A percentile compares a stretch with the other conserved stretches of the same genome.
These are phyloP conservation scores for Diorhabda elongata DNA, from an alignment of 1,140 invertebrate species.

Conservation along the genomic window DNA sequence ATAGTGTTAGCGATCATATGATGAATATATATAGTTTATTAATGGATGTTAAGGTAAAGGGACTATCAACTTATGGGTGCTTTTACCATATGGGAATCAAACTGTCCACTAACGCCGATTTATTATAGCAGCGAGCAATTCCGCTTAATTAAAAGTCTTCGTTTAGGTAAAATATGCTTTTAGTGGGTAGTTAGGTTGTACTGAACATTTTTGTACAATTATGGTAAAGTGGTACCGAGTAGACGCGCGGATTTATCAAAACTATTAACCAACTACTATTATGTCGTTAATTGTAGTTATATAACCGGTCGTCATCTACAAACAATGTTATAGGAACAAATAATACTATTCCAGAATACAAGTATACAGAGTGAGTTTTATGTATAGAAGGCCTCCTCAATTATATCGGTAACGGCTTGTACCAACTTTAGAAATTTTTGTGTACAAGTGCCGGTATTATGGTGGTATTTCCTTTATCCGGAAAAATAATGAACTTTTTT, in stretches of 20 bases:
- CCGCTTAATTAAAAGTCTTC: conserved; percentile 21
- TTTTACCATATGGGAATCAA: conserved; percentile 17
- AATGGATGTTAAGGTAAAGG: conserved; percentile 21
- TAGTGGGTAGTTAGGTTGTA: not conserved
- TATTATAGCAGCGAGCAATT: conserved; percentile 15
- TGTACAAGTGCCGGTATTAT: too few relatives aligned
- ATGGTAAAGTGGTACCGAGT: conserved; percentile 18
- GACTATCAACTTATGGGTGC: conserved; percentile 13
- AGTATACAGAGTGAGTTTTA: too few relatives aligned
- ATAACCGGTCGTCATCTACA: not conserved
- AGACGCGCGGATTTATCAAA: not conserved
- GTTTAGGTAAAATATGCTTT: conserved; percentile 16
- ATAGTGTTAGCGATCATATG: conserved; percentile 17
- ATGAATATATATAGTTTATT: conserved; percentile 23
- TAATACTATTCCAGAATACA: too few relatives aligned
- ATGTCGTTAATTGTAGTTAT: not conserved
- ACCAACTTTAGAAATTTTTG: too few relatives aligned
- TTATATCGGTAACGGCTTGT: too few relatives aligned
- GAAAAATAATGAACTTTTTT: too few relatives aligned
- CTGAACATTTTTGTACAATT: conserved; percentile 13
- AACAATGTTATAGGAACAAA: too few relatives aligned
- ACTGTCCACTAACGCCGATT: conserved; percentile 17
- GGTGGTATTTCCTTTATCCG: too few relatives aligned
- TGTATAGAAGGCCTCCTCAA: too few relatives aligned
- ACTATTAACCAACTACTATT: not conserved